Evolutionary conservation across 2,888 invertebrate species (phyloP), one percentile per base, ranked within the genome.

Genomic region (Slavum lentiscoides): DNA sequence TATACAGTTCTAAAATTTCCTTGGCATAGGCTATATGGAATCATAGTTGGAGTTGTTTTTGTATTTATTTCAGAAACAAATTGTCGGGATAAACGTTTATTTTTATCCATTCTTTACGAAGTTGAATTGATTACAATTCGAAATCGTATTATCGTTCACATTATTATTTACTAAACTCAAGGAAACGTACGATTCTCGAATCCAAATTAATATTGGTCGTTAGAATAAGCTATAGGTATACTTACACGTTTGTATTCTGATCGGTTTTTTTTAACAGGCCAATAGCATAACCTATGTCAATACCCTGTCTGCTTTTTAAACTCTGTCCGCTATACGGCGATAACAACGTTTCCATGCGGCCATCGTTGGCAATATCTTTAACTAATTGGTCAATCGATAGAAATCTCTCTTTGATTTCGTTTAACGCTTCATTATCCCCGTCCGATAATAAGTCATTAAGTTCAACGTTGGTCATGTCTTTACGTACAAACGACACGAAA

Each of bases 251-350:
- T 21, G 55, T 55, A 37, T 43, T 62, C 53, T 53, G 53, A 39
- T 80, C 77, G 62, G 70, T 64, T 80, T 43, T 72, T 80, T 80
- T 80, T 15, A 80, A 80, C 15, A 70, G 15, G 0, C 23, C 30
- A 64, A 80, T 70, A 30, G 77, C 77, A 64, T 80, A 72, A 19
- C 55, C 23, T 0, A 72, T 55, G 39, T 70, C 64, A 37, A 80
- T 80, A 72, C 70, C 70, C 21, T 19, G 21, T 11, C 1, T 9
- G 15, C 5, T 62, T 17, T 55, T 69, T 37, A 62, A 0, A 7
- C 19, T 11, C 30, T 53, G 15, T 21, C 8, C 13, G 37, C 13
- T 68, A 23, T 21, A 11, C 15, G 23, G 15, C 11, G 4, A 61
- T 3, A 21, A 61, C 21, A 3, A 23, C 4, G 23, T 23, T 21